A percentile compares a stretch with the other conserved stretches of the same genome.
Conservation (phyloP, 2,113 vertebrate genomes). For the Callospermophilus lateralis region DNA sequence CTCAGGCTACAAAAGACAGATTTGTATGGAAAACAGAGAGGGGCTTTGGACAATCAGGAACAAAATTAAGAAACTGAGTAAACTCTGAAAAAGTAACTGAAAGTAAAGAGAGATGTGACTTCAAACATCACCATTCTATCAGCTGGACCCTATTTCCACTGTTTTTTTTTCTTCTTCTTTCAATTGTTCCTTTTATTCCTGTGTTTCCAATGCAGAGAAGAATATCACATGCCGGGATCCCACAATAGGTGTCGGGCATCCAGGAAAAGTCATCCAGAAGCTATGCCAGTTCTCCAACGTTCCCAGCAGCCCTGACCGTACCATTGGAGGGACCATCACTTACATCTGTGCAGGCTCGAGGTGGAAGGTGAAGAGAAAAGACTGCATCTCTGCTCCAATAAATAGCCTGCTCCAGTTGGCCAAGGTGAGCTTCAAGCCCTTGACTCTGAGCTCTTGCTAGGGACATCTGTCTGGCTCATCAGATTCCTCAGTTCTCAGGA, state of each 20-base stretch:
- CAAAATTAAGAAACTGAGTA: background rate
- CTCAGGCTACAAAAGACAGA: background rate
- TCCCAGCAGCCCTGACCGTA: background rate
- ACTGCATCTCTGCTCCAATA: slow-evolving; percentile 81
- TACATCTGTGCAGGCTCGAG: slow-evolving; percentile 76
- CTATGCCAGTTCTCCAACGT: slow-evolving; percentile 55
- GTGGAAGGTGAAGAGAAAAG: slow-evolving; percentile 66
- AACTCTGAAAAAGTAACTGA: background rate
- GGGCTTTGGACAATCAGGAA: background rate
- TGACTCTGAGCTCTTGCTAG: background rate
- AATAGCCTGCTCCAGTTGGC: slow-evolving; percentile 76
- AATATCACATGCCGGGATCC: slow-evolving; percentile 77
- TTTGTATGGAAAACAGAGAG: background rate
- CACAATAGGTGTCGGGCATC: slow-evolving; percentile 72
- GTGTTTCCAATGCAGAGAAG: slow-evolving; percentile 67
- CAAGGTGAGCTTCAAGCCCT: slow-evolving; percentile 79
- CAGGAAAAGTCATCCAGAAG: slow-evolving; percentile 66
- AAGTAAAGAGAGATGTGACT: background rate
- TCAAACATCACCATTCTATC: background rate
- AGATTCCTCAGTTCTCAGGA: background rate
- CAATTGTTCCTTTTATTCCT: background rate
- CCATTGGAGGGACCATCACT: slow-evolving; percentile 65
- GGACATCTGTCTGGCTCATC: background rate
- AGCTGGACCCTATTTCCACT: background rate
- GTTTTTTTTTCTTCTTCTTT: background rate